phyloP scores from a whole-genome alignment of 2,113 vertebrate genomes.

The Chrysemys picta region DNA sequence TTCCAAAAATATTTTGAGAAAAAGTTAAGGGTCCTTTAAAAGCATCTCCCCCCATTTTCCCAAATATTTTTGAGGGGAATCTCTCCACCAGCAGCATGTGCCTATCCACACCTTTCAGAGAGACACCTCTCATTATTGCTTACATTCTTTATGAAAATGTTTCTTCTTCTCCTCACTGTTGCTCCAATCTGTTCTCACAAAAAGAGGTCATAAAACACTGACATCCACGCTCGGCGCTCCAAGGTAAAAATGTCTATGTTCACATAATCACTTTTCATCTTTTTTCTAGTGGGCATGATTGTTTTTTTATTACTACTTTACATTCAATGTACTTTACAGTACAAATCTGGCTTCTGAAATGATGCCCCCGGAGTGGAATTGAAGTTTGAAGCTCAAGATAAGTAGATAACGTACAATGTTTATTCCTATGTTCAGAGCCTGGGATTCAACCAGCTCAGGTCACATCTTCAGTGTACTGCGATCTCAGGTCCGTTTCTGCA shows the following conservation, averaged over 20 bases:
- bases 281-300: not conserved
- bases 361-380: not conserved
- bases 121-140: not conserved
- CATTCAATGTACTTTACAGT: not conserved
- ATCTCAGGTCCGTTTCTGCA: constrained; percentile 39
- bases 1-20: not conserved
- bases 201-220: not conserved
- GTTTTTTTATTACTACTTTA: not conserved
- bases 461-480: constrained; percentile 43
- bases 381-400: rapidly evolving
- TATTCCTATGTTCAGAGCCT: not conserved
- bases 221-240: not conserved
- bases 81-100: not conserved
- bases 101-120: not conserved
- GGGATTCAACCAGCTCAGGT: not conserved
- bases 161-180: not conserved
- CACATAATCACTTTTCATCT: rapidly evolving
- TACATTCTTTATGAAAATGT: not conserved
- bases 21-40: not conserved
- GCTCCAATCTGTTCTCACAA: not conserved
- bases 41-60: not conserved
- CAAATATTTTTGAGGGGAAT: not conserved
- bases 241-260: not conserved
- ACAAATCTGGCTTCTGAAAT: not conserved
- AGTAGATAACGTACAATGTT: not conserved